phyloP scores from a whole-genome alignment of 2,797 vertebrate species.

The Myotis pilosus region DNA sequence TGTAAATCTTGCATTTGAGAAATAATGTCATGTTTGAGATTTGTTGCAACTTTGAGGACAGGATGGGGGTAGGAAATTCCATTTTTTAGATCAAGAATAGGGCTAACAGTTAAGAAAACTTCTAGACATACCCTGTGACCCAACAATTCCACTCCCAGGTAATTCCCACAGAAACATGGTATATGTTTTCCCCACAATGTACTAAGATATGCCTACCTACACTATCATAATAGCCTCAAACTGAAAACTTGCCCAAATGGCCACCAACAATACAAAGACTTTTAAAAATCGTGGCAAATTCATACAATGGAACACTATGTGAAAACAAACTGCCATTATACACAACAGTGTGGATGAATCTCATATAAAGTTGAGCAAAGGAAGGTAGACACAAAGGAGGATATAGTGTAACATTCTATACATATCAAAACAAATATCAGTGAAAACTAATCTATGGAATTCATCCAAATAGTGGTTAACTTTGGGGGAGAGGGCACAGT shows the following conservation, averaged over 20 bases:
- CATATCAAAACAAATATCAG: not conserved
- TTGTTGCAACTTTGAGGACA: not conserved
- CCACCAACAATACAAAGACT: not conserved
- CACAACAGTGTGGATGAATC: not conserved
- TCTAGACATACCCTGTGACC: not conserved
- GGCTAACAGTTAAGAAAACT: not conserved
- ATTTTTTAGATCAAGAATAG: not conserved
- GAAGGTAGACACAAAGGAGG: not conserved
- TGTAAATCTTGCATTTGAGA: constrained; percentile 11
- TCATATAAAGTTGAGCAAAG: not conserved
- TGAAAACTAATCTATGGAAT: not conserved
- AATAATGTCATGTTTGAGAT: constrained; percentile 31
- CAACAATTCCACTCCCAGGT: not conserved
- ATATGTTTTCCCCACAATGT: not conserved
- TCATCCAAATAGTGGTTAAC: not conserved
- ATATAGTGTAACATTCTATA: not conserved
- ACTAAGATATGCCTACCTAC: not conserved
- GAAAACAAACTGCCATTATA: not conserved
- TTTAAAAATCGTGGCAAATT: not conserved
- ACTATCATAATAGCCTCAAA: not conserved
- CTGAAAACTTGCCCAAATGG: not conserved
- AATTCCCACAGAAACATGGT: not conserved
- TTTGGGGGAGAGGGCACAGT: not conserved
- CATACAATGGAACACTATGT: not conserved
- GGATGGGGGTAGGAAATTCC: not conserved